Conservation (phyloP, 2,797 vertebrate genomes). For the Ciconia nigra region DNA sequence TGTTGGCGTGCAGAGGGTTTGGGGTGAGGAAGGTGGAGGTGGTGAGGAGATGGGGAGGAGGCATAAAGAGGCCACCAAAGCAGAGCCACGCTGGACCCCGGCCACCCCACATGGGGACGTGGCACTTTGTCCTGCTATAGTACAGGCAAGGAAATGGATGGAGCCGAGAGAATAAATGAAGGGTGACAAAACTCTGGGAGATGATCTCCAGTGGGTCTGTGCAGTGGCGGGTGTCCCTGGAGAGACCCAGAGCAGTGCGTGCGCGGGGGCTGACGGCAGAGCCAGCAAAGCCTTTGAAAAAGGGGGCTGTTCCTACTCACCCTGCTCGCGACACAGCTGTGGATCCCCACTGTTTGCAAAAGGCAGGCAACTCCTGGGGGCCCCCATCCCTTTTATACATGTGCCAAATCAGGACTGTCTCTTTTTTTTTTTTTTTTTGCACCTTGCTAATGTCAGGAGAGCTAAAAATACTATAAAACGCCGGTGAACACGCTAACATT, state of each 20-base stretch:
- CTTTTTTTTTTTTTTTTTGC: not conserved
- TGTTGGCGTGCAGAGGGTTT: not conserved
- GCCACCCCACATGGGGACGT: rapidly evolving
- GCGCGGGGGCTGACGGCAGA: rapidly evolving
- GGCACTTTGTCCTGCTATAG: not conserved
- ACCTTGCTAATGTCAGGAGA: not conserved
- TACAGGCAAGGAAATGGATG: not conserved
- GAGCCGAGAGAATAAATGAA: not conserved
- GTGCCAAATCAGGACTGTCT: not conserved
- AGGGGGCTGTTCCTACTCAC: not conserved
- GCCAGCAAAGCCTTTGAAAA: not conserved
- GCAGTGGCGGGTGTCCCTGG: not conserved
- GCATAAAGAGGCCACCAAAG: not conserved
- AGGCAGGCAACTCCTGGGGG: not conserved
- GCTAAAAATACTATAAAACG: not conserved
- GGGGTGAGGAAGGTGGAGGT: not conserved
- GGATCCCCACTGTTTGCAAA: not conserved
- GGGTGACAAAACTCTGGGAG: not conserved
- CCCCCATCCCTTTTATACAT: not conserved
- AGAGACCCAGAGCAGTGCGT: not conserved
- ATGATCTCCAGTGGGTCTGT: not conserved
- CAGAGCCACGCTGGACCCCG: rapidly evolving
- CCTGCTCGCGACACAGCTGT: not conserved
- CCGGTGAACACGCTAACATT: rapidly evolving
- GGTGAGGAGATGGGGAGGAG: not conserved